These are phyloP conservation scores for Chaetodon auriga DNA, from an alignment of 2,113 vertebrate genomes.

Conservation along the genomic window DNA sequence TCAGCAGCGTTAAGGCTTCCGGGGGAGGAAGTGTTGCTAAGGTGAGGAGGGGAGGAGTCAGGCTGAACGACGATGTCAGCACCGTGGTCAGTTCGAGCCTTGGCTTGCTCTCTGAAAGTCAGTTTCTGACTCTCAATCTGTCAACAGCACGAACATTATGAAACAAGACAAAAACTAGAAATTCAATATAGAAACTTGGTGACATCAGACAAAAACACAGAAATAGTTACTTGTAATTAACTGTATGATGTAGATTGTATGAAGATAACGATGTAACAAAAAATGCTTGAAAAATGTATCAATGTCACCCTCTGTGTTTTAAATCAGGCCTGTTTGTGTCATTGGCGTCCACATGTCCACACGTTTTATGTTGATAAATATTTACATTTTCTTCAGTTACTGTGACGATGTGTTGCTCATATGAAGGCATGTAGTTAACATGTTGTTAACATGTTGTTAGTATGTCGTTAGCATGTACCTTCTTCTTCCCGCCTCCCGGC, in stretches of 20 bases:
- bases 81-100: constrained; percentile 95
- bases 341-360: too few species aligned
- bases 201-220: too few species aligned
- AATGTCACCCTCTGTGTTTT: too few species aligned
- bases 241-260: too few species aligned
- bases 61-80: constrained; percentile 88
- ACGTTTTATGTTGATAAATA: too few species aligned
- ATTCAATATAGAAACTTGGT: too few species aligned
- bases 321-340: too few species aligned
- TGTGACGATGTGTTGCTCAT: neutral
- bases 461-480: constrained; percentile 80
- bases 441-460: neutral
- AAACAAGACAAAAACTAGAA: too few species aligned
- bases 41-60: constrained; percentile 86
- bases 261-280: too few species aligned
- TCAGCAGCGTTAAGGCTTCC: constrained; percentile 93
- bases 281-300: too few species aligned
- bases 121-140: constrained; percentile 94
- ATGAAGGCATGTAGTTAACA: neutral
- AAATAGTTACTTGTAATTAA: too few species aligned
- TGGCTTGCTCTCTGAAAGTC: constrained; percentile 92
- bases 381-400: too few species aligned
- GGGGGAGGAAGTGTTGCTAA: constrained; percentile 94
- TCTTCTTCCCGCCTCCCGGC: constrained; percentile 91
- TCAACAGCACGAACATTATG: neutral